Evolutionary conservation across 2,888 invertebrate species (phyloP), one percentile per base, ranked within the genome.

Genomic region (Ptilodon capucinus): DNA sequence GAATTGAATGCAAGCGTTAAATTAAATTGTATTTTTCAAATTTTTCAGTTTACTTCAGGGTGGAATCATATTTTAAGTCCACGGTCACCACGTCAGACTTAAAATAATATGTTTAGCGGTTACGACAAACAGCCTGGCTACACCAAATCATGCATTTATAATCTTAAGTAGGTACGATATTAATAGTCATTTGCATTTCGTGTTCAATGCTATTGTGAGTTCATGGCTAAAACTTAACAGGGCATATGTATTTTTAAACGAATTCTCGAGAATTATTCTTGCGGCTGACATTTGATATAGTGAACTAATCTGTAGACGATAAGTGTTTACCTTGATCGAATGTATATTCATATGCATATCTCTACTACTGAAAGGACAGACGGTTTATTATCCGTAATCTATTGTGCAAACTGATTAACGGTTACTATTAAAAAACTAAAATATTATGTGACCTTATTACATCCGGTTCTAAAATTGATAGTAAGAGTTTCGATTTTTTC

Each of bases 251-350:
- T 38, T 28, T 30, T 30, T 41, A n/a, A 8, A 36, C 23, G 42
- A 51, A 45, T 40, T 44, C 46, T 40, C 50, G 23, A 52, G 51
- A 51, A 42, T 8, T 11, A 9, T 36, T 17, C 6, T 39, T 8
- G 34, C 25, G 6, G 16, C 21, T 25, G 47, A 40, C 46, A 53
- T 44, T 49, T 14, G 11, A 38, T 43, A 40, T 16, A n/a, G 42
- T 49, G 23, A 4, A 51, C 21, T 55, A 49, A 58, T 58, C 53
- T 49, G 46, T 58, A 42, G 42, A 54, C 48, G 50, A 62, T 53
- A 61, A 53, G 53, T 53, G 14, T 49, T 42, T 59, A 44, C 56
- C 62, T 59, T 61, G 62, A 54, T 61, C 53, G 49, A 2, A 18
- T 11, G 23, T 44, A 42, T 48, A 46, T 44, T 46, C 43, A 46